Evolutionary conservation across 2,888 invertebrate species (phyloP).

Genomic region (Lasioglossum marginatum): DNA sequence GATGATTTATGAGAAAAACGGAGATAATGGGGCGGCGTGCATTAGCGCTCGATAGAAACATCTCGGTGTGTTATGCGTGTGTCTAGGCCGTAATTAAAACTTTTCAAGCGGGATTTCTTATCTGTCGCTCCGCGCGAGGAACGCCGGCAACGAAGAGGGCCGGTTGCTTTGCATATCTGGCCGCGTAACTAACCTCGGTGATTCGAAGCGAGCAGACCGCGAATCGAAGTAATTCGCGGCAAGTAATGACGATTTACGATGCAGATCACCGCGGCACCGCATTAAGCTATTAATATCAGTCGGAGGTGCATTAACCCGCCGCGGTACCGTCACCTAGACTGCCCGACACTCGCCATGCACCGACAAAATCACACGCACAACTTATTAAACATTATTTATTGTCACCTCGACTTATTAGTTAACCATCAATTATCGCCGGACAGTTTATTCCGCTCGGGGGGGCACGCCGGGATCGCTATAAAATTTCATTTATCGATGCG

Average conservation of each 20-base stretch:
- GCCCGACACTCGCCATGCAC: constrained; percentile 10
- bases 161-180: constrained; percentile 54
- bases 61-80: constrained; percentile 14
- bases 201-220: constrained; percentile 33
- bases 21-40: background rate
- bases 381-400: constrained; percentile 47
- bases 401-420: constrained; percentile 21
- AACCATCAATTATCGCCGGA: constrained; percentile 29
- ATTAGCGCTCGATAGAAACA: background rate
- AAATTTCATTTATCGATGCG: constrained; percentile 15
- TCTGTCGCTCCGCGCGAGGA: constrained; percentile 1
- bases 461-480: background rate
- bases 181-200: constrained; percentile 37
- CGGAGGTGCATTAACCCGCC: constrained; percentile 35
- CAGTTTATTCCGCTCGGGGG: background rate
- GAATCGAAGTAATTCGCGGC: constrained; percentile 51
- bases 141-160: constrained; percentile 35
- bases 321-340: constrained; percentile 15
- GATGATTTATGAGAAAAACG: background rate
- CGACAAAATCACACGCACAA: constrained; percentile 4
- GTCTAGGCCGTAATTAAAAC: constrained; percentile 45
- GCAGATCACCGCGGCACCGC: constrained; percentile 23
- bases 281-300: constrained; percentile 56
- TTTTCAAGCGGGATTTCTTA: constrained; percentile 31
- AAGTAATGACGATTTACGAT: constrained; percentile 61